phyloP scores from a whole-genome alignment of 64 coral and sea anemone genomes.

The Orbicella faveolata region DNA sequence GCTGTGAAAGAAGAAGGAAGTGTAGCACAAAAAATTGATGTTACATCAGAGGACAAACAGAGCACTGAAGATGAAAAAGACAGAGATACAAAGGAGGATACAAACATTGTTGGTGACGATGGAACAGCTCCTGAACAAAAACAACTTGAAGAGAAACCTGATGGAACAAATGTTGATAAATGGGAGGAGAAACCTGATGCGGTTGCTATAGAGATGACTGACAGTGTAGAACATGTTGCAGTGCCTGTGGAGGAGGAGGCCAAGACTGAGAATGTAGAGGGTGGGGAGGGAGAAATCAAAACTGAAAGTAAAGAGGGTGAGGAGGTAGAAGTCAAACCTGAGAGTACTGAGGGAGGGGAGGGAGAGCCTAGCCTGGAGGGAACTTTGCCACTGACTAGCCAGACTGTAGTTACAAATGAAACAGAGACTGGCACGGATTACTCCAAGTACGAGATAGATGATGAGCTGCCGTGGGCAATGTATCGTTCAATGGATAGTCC shows the following conservation, averaged over 20 bases:
- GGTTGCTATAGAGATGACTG: slow-evolving; percentile 35
- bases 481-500: slow-evolving; percentile 88
- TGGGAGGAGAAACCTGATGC: slow-evolving; percentile 30
- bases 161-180: background rate
- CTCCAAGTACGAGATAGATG: slow-evolving; percentile 77
- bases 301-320: slow-evolving; percentile 7
- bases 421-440: slow-evolving; percentile 46
- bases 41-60: background rate
- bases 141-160: background rate
- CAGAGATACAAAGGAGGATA: background rate
- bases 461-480: slow-evolving; percentile 99
- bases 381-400: background rate
- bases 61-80: slow-evolving; percentile 17
- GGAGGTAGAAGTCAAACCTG: background rate
- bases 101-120: background rate
- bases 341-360: background rate
- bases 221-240: slow-evolving; percentile 34
- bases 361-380: background rate
- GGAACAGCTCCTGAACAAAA: background rate
- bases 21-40: background rate
- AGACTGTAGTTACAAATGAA: slow-evolving; percentile 21
- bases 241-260: slow-evolving; percentile 30
- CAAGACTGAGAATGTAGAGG: slow-evolving; percentile 3
- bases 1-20: slow-evolving; percentile 29
- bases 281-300: background rate